Percentiles rank a stretch among this genome's conserved stretches.
Evolutionary conservation across 2,797 vertebrate genomes (phyloP).

Genomic region (Naso thynnoides): DNA sequence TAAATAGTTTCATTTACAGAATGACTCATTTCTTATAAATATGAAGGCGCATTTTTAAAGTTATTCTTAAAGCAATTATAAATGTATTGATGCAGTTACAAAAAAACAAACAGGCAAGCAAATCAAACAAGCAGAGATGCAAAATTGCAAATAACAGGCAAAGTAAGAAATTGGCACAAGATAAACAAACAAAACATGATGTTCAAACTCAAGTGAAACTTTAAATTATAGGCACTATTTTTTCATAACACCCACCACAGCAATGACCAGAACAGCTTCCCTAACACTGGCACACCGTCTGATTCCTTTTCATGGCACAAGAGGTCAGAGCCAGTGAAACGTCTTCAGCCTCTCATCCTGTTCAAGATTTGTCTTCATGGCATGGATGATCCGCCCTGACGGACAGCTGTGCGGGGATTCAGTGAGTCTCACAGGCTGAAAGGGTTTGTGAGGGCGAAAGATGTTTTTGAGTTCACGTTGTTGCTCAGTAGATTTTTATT

Average conservation of each 20-base stretch:
- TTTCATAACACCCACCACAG: constrained; percentile 80
- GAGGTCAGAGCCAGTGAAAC: constrained; percentile 60
- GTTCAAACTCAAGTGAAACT: constrained; percentile 86
- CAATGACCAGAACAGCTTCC: constrained; percentile 59
- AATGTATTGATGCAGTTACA: constrained; percentile 89
- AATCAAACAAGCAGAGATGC: constrained; percentile 74
- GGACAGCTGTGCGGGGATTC: constrained; percentile 34
- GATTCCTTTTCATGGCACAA: constrained; percentile 57
- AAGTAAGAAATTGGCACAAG: constrained; percentile 91
- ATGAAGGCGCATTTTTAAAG: constrained; percentile 86
- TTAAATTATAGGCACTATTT: constrained; percentile 98
- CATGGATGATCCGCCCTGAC: constrained; percentile 46
- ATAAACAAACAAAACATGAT: constrained; percentile 86
- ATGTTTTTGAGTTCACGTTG: constrained; percentile 9
- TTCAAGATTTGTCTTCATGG: constrained; percentile 34
- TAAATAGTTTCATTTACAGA: constrained; percentile 88
- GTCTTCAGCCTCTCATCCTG: not conserved
- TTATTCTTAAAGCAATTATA: constrained; percentile 84
- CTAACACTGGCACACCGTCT: constrained; percentile 59
- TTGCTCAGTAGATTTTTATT: constrained; percentile 7
- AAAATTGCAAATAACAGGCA: constrained; percentile 87
- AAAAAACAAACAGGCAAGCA: constrained; percentile 83
- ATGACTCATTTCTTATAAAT: constrained; percentile 84
- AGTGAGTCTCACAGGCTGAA: constrained; percentile 30
- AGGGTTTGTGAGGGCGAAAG: constrained; percentile 17